These are phyloP conservation scores for Podabrus alpinus DNA, from an alignment of 2,888 invertebrate genomes.

Conservation along the genomic window DNA sequence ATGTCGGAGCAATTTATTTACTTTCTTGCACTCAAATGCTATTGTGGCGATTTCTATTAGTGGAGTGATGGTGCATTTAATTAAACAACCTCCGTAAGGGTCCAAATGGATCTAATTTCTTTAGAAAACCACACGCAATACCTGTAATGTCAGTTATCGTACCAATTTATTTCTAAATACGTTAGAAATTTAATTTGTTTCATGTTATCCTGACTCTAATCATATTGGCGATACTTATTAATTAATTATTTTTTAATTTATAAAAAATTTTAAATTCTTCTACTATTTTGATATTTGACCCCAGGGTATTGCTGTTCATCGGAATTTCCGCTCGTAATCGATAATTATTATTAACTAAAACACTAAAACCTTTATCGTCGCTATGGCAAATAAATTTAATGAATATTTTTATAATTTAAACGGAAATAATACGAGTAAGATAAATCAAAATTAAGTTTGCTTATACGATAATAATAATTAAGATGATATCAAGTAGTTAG, in stretches of 20 bases:
- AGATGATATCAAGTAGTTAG: not conserved
- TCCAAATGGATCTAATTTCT: slow-evolving; percentile 25
- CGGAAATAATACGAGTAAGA: no score
- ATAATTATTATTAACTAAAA: not conserved
- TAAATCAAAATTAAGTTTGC: not conserved
- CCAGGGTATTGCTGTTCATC: no score
- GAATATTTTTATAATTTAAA: no score
- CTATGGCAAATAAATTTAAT: no score
- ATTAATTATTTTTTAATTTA: not conserved
- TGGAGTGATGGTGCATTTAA: slow-evolving; percentile 23
- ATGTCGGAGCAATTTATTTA: slow-evolving; percentile 21
- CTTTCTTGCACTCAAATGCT: slow-evolving; percentile 15
- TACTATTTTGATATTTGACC: not conserved
- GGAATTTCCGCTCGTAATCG: no score
- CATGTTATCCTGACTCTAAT: not conserved
- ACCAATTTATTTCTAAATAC: not conserved
- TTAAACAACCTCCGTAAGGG: slow-evolving; percentile 26
- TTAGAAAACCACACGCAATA: slow-evolving; percentile 19
- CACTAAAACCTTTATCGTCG: no score
- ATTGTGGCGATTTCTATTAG: slow-evolving; percentile 28
- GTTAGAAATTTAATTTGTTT: not conserved
- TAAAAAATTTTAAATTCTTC: not conserved
- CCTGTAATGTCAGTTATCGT: slow-evolving; percentile 14
- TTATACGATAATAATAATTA: not conserved
- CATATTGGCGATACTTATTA: not conserved